Conservation (phyloP, 2,797 vertebrate genomes). For the Brachymystax lenok region DNA sequence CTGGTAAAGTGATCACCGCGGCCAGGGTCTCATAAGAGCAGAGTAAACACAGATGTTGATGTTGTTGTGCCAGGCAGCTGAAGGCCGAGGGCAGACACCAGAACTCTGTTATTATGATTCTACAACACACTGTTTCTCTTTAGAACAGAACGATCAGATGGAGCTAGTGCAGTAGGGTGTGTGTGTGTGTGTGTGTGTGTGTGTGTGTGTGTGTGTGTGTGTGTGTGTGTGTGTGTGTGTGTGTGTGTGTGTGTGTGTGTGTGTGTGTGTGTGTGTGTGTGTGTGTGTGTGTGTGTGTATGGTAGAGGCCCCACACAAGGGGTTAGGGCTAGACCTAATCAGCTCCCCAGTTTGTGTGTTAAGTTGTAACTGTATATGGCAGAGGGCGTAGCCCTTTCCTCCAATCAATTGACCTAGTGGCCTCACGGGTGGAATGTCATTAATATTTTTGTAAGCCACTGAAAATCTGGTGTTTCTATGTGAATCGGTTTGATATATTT, state of each 20-base stretch:
- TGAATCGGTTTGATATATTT: too few relatives aligned
- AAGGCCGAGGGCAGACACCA: not conserved
- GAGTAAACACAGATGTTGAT: constrained; percentile 28
- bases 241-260: not conserved
- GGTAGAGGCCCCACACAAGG: not conserved
- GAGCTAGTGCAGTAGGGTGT: not conserved
- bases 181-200: constrained; percentile 1
- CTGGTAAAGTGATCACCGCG: not conserved
- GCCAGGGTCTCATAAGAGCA: not conserved
- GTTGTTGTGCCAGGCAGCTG: constrained; percentile 9
- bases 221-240: constrained; percentile 8
- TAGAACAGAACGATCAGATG: not conserved
- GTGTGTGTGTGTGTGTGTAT: not conserved
- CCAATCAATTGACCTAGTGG: too few relatives aligned
- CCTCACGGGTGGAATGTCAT: too few relatives aligned
- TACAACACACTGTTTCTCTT: not conserved
- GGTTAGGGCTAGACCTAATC: not conserved
- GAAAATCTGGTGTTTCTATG: too few relatives aligned
- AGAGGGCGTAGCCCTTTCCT: too few relatives aligned
- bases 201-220: not conserved
- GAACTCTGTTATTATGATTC: not conserved
- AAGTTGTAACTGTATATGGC: not conserved
- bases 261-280: not conserved
- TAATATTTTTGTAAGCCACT: too few relatives aligned
- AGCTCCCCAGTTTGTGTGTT: not conserved